Evolutionary conservation across 2,113 vertebrate genomes (phyloP), one percentile per base, ranked within the genome.

Genomic region (Eonycteris spelaea): DNA sequence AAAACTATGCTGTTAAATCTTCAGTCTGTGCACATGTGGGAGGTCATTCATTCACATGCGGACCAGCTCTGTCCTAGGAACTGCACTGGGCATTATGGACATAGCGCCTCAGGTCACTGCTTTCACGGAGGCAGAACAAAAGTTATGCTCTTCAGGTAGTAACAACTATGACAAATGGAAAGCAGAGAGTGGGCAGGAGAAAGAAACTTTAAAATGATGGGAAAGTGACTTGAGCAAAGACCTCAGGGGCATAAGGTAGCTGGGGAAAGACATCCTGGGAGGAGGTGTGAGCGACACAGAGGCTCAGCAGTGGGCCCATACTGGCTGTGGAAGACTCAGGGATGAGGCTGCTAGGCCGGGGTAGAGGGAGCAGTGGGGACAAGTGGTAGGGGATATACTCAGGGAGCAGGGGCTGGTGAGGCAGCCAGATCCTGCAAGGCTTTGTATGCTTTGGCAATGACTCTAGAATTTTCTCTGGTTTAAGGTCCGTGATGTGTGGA

Each of bases 291-390:
- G 85, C 24, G 15, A 3, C 16, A 1, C 3, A 13, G 6, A 79
- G 87, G 19, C 67, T 73, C 5, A 4, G 61, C 38, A 68, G 11
- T 19, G 55, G 45, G 18, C 8, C 0, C 6, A 21, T 15, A 0
- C n/a, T 13, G 22, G 28, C 61, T 45, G 19, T 53, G 70, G 77
- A 28, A 40, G 38, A 21, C 10, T 40, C 55, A 3, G 24, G 7
- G n/a, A 68, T 1, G 48, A 70, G 59, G 59, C 71, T 59, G 26
- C 55, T 28, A 3, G 67, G 51, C 14, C 15, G 26, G 33, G 3
- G 21, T 5, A 24, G 59, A 26, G 24, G 43, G 10, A 2, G 19
- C 0, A 0, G 26, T 3, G 3, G 8, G 35, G 33, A 5, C 18
- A 21, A 67, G 21, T 43, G n/a, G 45, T 67, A n/a, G 45, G 21